A percentile compares a stretch with the other conserved stretches of the same genome.
Evolutionary conservation across 1,140 invertebrate species (phyloP).

Genomic region (Aphidius ervi): DNA sequence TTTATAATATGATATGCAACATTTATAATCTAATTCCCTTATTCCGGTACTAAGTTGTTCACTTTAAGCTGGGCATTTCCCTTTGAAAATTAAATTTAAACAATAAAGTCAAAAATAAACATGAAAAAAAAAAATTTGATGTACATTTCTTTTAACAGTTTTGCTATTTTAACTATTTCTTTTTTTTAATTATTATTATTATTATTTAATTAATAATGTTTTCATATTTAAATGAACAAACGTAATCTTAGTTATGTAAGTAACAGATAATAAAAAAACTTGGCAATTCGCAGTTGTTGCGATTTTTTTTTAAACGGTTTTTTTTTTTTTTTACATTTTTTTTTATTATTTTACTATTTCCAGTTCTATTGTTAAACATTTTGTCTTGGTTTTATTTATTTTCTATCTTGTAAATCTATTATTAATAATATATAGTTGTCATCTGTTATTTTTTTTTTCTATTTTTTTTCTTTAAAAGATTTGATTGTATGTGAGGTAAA

Average conservation of each 20-base stretch:
- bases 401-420: slow-evolving; percentile 53
- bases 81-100: slow-evolving; percentile 10
- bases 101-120: slow-evolving; percentile 37
- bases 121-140: slow-evolving; percentile 8
- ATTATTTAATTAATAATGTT: not conserved
- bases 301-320: slow-evolving; percentile 14
- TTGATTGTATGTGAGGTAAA: slow-evolving; percentile 55
- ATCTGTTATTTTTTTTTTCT: slow-evolving; percentile 37
- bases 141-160: not conserved
- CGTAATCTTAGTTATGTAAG: slow-evolving; percentile 20
- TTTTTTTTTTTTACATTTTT: slow-evolving; percentile 42
- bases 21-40: slow-evolving; percentile 53
- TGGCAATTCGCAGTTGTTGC: slow-evolving; percentile 41
- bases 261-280: slow-evolving; percentile 25
- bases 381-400: slow-evolving; percentile 7
- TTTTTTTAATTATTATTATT: slow-evolving; percentile 18
- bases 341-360: slow-evolving; percentile 27
- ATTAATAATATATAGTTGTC: slow-evolving; percentile 52
- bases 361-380: slow-evolving; percentile 26
- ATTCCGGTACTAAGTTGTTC: slow-evolving; percentile 45
- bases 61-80: slow-evolving; percentile 45
- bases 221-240: not conserved
- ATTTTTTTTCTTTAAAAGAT: slow-evolving; percentile 32
- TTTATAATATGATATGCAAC: slow-evolving; percentile 55
- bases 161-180: slow-evolving; percentile 17